phyloP scores from a whole-genome alignment of 1,140 invertebrate genomes.

The Scylla paramamosain region DNA sequence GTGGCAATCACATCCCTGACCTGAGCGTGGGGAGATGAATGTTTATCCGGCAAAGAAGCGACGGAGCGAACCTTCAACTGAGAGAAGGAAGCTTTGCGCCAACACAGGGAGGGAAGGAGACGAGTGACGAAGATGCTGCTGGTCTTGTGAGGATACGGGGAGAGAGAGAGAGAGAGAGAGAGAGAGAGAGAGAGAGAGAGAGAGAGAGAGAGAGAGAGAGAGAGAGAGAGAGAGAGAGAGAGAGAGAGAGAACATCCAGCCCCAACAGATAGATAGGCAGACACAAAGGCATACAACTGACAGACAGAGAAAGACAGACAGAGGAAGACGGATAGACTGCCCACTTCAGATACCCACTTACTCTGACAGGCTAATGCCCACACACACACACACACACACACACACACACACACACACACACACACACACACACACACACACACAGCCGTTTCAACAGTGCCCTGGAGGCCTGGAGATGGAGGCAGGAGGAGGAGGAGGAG shows the following conservation, averaged over 20 bases:
- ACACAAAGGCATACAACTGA: background rate
- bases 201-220: constrained; percentile 45
- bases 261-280: background rate
- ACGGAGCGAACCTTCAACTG: no score
- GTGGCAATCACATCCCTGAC: no score
- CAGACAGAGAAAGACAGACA: background rate
- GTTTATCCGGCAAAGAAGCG: no score
- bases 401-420: constrained; percentile 44
- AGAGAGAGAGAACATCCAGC: background rate
- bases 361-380: background rate
- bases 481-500: background rate
- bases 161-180: constrained; percentile 32
- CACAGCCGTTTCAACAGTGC: constrained; percentile 7
- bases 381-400: constrained; percentile 49
- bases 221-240: constrained; percentile 33
- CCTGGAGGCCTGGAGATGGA: constrained; percentile 3
- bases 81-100: no score
- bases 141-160: background rate
- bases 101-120: background rate
- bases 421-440: constrained; percentile 47
- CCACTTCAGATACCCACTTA: constrained; percentile 13
- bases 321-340: background rate
- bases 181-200: constrained; percentile 51
- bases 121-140: background rate
- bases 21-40: no score